Conservation (phyloP, 2,797 vertebrate species). For the Onychomys arenicola region DNA sequence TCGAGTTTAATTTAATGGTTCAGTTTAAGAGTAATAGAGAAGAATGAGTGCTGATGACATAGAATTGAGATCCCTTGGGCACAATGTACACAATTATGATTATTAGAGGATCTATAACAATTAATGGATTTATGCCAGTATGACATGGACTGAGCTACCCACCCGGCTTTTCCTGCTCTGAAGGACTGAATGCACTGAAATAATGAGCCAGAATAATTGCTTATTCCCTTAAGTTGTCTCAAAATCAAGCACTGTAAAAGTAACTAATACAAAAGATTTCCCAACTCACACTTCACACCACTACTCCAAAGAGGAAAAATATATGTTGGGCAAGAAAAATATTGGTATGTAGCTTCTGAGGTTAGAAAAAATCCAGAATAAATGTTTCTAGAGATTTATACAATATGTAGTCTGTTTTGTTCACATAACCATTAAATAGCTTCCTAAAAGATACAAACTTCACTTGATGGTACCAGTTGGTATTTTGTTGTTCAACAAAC, state of each 20-base stretch:
- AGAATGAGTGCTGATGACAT: not conserved
- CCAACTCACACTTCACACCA: not conserved
- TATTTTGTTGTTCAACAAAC: not conserved
- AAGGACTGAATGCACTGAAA: not conserved
- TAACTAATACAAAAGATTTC: not conserved
- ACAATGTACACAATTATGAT: not conserved
- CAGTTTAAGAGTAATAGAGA: not conserved
- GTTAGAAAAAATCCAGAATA: not conserved
- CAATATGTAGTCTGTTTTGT: not conserved
- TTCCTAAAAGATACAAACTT: not conserved
- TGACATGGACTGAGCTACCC: not conserved
- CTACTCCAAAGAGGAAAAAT: not conserved
- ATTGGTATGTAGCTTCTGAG: not conserved
- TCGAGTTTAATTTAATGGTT: not conserved
- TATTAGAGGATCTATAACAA: not conserved
- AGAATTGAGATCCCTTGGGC: not conserved
- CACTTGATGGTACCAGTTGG: too few species aligned
- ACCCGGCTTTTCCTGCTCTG: not conserved
- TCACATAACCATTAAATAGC: not conserved
- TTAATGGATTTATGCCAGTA: not conserved
- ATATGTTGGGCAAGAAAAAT: not conserved
- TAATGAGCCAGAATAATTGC: too few species aligned
- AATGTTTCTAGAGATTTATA: not conserved
- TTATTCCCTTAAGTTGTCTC: not conserved
- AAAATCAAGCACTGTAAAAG: too few species aligned